Conservation (phyloP, 2,888 invertebrate genomes). For the Hylaea fasciaria region DNA sequence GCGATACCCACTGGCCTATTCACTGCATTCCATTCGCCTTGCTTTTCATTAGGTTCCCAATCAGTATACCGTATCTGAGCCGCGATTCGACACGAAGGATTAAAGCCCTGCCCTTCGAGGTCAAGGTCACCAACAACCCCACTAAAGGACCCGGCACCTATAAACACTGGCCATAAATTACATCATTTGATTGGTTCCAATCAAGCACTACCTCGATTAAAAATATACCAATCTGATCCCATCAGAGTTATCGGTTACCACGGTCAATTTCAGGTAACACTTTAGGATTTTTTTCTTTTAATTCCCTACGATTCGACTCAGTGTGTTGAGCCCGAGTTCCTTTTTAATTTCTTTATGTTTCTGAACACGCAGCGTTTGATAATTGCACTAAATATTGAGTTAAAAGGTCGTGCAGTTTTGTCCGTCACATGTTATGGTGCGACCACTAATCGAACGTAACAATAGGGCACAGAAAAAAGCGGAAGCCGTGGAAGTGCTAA, state of each 20-base stretch:
- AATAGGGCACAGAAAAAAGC: slow-evolving; percentile 68
- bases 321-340: slow-evolving; percentile 46
- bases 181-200: slow-evolving; percentile 81
- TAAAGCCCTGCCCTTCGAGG: slow-evolving; percentile 53
- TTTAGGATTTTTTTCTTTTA: slow-evolving; percentile 47
- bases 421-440: slow-evolving; percentile 49
- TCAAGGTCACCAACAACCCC: slow-evolving; percentile 46
- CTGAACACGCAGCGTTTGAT: slow-evolving; percentile 33
- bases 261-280: slow-evolving; percentile 63
- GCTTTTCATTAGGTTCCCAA: slow-evolving; percentile 71
- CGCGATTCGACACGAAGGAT: slow-evolving; percentile 76
- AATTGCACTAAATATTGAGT: slow-evolving; percentile 27
- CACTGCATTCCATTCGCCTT: slow-evolving; percentile 58
- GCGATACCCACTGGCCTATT: slow-evolving; percentile 54
- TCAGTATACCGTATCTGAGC: slow-evolving; percentile 70
- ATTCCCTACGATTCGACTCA: slow-evolving; percentile 47
- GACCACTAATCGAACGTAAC: slow-evolving; percentile 67
- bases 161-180: slow-evolving; percentile 73
- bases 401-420: slow-evolving; percentile 35
- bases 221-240: slow-evolving; percentile 58
- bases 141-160: slow-evolving; percentile 56
- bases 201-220: slow-evolving; percentile 74
- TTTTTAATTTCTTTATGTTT: slow-evolving; percentile 45
- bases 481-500: slow-evolving; percentile 81
- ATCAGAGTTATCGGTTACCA: slow-evolving; percentile 58